Base-by-base conservation (phyloP, 2,888 invertebrate species). In the Fragum sueziense region DNA sequence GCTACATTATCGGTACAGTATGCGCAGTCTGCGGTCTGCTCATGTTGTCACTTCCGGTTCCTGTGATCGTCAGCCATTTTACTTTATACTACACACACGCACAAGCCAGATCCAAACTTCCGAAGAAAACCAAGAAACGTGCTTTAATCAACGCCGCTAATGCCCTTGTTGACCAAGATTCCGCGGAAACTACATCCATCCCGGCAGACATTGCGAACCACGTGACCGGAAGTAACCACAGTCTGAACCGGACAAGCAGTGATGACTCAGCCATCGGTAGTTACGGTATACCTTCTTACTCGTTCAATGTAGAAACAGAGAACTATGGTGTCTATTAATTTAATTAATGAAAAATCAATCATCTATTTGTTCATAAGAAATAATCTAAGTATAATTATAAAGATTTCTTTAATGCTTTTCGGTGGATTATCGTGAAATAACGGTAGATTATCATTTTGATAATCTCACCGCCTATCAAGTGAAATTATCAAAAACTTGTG, bases 1-100 rank as follows among this genome's bases (percentile, higher is more conserved):
- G 92, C 11, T 91, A 91, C 80, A 82, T 92, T 14, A 88, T 92
- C 29, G 92, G 92, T 1, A 88, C 88, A 20, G 83, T 90, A 25
- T 92, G 92, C 82, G 91, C 92, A 11, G 87, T 92, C 1, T 88
- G 90, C 62, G 92, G 92, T 52, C 89, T 92, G 20, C 87, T 92
- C 33, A 91, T 91, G 85, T 82, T 92, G 70, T 91, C 92, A 14
- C 88, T 92, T 65, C 92, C 92, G 17, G 92, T 92, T 25, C 92
- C 92, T 2, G 91, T 92, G 31, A 92, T 92, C 65, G 92, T 92
- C 34, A 92, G 90, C 80, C 92, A 92, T 82, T 92, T 92, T 78
- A 91, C 92, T 6, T 82, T 92, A 29, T 92, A 92, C 80, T 92
- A 92, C 76, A 89, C 91, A 4, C 92, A 92, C 77, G 92, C 92